Evolutionary conservation across 2,797 vertebrate genomes (phyloP).

Genomic region (Gymnoscopelus microlampas): DNA sequence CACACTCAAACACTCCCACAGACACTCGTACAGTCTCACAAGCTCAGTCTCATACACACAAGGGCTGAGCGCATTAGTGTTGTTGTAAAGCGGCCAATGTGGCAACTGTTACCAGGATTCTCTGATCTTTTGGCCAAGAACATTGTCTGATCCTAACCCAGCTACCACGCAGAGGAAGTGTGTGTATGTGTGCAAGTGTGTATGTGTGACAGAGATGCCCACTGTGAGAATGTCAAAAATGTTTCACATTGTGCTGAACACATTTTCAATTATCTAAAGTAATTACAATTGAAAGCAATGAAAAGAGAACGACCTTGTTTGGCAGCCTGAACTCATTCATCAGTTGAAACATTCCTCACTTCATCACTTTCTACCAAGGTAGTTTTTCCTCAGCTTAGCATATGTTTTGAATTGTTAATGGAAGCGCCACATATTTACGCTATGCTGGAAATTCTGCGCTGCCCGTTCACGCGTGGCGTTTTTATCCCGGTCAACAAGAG

Average conservation of each 20-base stretch:
- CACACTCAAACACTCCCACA: constrained; percentile 1
- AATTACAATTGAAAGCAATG: too few relatives aligned
- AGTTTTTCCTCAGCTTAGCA: too few relatives aligned
- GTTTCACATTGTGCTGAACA: not conserved
- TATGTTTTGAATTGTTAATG: too few relatives aligned
- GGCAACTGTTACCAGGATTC: constrained; percentile 33
- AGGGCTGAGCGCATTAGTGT: not conserved
- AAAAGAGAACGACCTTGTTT: too few relatives aligned
- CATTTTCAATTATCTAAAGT: too few relatives aligned
- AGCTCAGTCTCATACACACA: not conserved
- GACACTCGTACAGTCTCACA: constrained; percentile 11
- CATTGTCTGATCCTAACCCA: constrained; percentile 24
- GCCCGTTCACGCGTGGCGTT: too few relatives aligned
- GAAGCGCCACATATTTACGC: too few relatives aligned
- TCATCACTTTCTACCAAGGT: too few relatives aligned
- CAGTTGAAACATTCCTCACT: too few relatives aligned
- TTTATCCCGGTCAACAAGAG: too few relatives aligned
- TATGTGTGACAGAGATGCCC: not conserved
- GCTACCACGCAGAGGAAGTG: constrained; percentile 22
- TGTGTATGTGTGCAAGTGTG: constrained; percentile 2
- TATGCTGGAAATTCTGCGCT: too few relatives aligned
- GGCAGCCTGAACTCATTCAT: too few relatives aligned
- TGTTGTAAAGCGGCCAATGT: constrained; percentile 11
- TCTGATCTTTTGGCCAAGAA: constrained; percentile 35
- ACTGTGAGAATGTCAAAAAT: not conserved